Base-by-base conservation (phyloP, 2,888 invertebrate species). In the Chelonus formosanus region DNA sequence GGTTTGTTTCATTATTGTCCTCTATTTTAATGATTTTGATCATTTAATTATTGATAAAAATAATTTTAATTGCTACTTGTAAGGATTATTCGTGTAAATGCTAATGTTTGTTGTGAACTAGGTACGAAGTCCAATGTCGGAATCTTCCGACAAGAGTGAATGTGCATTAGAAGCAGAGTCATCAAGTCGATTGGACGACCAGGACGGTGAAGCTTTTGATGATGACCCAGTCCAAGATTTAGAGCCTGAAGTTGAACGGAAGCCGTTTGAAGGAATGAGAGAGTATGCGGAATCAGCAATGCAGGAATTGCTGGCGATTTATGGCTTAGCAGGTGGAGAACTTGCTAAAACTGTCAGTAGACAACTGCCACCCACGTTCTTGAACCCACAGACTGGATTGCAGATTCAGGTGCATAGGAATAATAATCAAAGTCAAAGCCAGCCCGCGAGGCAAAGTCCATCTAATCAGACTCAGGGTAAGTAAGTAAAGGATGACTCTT, bases 221-320 rank as follows among this genome's bases (percentile, higher is more conserved):
- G 75, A 76, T 44, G 76, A 75, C 10, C 71, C 72, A 68, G 73
- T 75, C 63, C 74, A 75, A 48, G 80, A 70, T 35, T 55, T 65
- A 6, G 78, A 79, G 50, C 78, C 73, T 45, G 81, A 82, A 48
- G 79, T 79, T 61, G 75, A 75, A 60, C 78, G 77, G 63, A 80
- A 78, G 58, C 79, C 80, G 1, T 76, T 76, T 68, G 82, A 82
- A 62, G 84, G 81, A n/a, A 84, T 87, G 80, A 85, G 85, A 68
- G 85, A 85, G 72, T 87, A 85, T 81, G 86, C 86, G 6, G 86
- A 87, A 72, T 85, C 84, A 68, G 86, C 87, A 64, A 86, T 87
- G 87, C 86, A 87, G 73, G 87, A 88, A 76, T 80, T 88, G 44
- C 80, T 88, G 64, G 86, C 86, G 65, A 86, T 87, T 74, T 88